Percentiles rank a stretch among this genome's conserved stretches.
Evolutionary conservation across 1,140 invertebrate genomes (phyloP).

Genomic region (Wasmannia auropunctata): DNA sequence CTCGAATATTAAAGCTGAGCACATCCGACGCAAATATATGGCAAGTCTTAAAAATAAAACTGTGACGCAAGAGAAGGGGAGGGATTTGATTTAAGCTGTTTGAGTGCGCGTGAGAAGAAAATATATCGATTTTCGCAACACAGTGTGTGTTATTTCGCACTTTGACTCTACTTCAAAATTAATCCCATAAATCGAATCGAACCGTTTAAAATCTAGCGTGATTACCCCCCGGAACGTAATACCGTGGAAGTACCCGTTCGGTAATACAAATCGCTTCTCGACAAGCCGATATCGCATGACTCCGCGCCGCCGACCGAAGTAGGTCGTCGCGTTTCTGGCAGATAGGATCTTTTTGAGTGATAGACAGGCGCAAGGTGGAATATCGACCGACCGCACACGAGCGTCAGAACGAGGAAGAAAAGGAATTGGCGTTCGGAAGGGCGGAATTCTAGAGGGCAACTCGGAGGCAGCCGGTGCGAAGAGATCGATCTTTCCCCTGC

Average conservation of each 20-base stretch:
- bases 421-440: conserved; percentile 49
- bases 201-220: conserved; percentile 22
- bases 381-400: conserved; percentile 66
- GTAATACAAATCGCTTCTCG: conserved; percentile 63
- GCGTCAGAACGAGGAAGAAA: conserved; percentile 55
- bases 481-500: conserved; percentile 63
- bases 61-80: neutral
- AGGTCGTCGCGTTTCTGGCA: conserved; percentile 68
- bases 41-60: conserved; percentile 1
- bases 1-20: conserved; percentile 15
- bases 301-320: conserved; percentile 56
- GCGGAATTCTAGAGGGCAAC: conserved; percentile 60
- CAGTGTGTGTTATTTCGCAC: neutral
- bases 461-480: conserved; percentile 40
- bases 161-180: conserved; percentile 11
- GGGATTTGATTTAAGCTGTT: neutral
- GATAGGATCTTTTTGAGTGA: conserved; percentile 66
- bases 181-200: conserved; percentile 29
- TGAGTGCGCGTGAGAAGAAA: neutral
- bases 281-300: conserved; percentile 66
- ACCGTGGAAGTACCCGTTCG: conserved; percentile 49
- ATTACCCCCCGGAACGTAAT: conserved; percentile 43
- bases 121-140: neutral
- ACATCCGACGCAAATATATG: neutral
- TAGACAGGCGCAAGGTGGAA: conserved; percentile 63